These are phyloP conservation scores for Ariolimax columbianus DNA, from an alignment of 2,888 invertebrate species.

Conservation along the genomic window DNA sequence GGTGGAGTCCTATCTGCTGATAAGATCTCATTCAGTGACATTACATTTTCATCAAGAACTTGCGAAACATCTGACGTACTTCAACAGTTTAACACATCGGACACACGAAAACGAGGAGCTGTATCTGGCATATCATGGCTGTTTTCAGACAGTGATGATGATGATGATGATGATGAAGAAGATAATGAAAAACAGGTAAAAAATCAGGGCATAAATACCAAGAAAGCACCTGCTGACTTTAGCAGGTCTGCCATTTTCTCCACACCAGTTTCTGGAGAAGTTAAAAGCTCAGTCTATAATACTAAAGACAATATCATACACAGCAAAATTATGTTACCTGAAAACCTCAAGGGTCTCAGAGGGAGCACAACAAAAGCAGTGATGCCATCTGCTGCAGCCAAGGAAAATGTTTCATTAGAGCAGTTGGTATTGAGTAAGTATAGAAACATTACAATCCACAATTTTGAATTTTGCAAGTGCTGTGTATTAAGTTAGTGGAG, in stretches of 20 bases:
- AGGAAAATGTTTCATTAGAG: background rate
- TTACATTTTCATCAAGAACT: conserved; percentile 27
- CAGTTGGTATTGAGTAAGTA: conserved; percentile 20
- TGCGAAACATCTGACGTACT: background rate
- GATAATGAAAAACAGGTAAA: conserved; percentile 1
- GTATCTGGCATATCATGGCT: conserved; percentile 39
- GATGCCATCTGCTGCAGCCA: background rate
- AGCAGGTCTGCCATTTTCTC: background rate
- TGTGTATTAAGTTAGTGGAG: no score
- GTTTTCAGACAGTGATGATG: conserved; percentile 50
- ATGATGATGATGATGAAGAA: conserved; percentile 29
- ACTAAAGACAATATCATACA: no score
- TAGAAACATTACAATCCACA: background rate
- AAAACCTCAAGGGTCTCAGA: background rate
- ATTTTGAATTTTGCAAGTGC: no score
- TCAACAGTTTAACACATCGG: background rate
- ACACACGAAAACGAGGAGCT: conserved; percentile 14
- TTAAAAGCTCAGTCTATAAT: background rate
- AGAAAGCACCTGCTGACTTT: background rate
- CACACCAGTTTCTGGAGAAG: background rate
- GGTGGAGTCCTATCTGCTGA: no score
- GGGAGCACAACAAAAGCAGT: background rate
- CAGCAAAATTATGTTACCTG: background rate
- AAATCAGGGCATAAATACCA: background rate
- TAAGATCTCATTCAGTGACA: background rate